These are phyloP conservation scores for Drosophila subsilvestris DNA, from an alignment of 2,888 invertebrate genomes.

Conservation along the genomic window DNA sequence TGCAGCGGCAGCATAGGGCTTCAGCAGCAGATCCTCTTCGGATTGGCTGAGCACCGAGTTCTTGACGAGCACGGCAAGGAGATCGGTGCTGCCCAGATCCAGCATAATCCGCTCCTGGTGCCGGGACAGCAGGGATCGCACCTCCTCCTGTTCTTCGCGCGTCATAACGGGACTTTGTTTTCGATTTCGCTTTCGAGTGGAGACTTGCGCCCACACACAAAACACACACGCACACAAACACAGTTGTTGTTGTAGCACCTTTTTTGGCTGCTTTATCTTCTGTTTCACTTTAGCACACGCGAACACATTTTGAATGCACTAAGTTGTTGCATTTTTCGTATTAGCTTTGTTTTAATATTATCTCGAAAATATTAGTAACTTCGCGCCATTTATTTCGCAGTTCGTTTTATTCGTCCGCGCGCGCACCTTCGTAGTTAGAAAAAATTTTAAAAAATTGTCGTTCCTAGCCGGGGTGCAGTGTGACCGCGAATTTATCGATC, in stretches of 20 bases:
- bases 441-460: not conserved
- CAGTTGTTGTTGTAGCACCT: not conserved
- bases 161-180: constrained; percentile 67
- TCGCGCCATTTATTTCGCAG: not conserved
- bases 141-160: constrained; percentile 84
- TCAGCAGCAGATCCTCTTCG: constrained; percentile 85
- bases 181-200: constrained; percentile 31
- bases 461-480: no score
- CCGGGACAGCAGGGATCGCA: constrained; percentile 87
- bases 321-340: not conserved
- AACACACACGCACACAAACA: constrained; percentile 5
- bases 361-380: not conserved
- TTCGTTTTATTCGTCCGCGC: not conserved
- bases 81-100: constrained; percentile 87
- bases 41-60: constrained; percentile 87
- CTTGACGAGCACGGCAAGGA: constrained; percentile 87
- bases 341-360: not conserved
- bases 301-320: not conserved
- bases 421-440: not conserved
- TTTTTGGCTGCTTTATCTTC: not conserved
- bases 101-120: constrained; percentile 87
- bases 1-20: constrained; percentile 64
- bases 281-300: not conserved
- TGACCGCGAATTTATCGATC: no score
- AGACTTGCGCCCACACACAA: constrained; percentile 17